These are phyloP conservation scores for Neria commutata DNA, from an alignment of 2,888 invertebrate genomes.

Conservation along the genomic window DNA sequence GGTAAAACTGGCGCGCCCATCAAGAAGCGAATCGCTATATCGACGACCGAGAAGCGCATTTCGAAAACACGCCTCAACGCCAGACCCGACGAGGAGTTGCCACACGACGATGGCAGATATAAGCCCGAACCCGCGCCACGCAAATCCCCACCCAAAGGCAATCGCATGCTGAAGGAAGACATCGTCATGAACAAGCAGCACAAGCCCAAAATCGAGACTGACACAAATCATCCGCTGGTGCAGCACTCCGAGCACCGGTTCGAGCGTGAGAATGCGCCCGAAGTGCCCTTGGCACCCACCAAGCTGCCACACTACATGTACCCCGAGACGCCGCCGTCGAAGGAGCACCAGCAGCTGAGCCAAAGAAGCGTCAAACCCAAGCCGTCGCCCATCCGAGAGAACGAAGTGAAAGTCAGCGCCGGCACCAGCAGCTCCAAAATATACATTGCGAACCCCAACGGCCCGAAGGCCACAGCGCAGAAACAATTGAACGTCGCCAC, in stretches of 20 bases:
- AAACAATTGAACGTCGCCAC: constrained; percentile 68
- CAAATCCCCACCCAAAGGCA: constrained; percentile 56
- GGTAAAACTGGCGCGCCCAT: constrained; percentile 35
- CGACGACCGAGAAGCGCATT: constrained; percentile 45
- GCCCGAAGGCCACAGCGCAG: constrained; percentile 54
- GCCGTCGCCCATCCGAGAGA: constrained; percentile 61
- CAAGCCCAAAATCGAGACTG: constrained; percentile 62
- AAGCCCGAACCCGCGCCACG: constrained; percentile 62
- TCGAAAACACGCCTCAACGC: constrained; percentile 53
- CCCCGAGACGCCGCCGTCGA: constrained; percentile 64
- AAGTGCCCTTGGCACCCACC: constrained; percentile 64
- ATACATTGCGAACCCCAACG: constrained; percentile 49
- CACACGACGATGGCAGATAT: constrained; percentile 61
- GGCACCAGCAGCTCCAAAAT: constrained; percentile 57
- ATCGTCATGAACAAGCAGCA: constrained; percentile 66
- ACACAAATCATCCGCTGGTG: constrained; percentile 72
- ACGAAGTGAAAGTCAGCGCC: constrained; percentile 58
- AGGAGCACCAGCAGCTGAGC: constrained; percentile 34
- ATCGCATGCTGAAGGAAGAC: constrained; percentile 58
- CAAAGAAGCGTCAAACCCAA: constrained; percentile 42
- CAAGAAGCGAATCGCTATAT: not conserved
- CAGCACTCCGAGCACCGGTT: constrained; percentile 82
- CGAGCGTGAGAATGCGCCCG: constrained; percentile 65
- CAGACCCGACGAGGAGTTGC: constrained; percentile 39
- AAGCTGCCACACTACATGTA: constrained; percentile 70